Evolutionary conservation across 2,797 vertebrate species (phyloP), one percentile per base, ranked within the genome.

Genomic region (Sphaeramia orbicularis): DNA sequence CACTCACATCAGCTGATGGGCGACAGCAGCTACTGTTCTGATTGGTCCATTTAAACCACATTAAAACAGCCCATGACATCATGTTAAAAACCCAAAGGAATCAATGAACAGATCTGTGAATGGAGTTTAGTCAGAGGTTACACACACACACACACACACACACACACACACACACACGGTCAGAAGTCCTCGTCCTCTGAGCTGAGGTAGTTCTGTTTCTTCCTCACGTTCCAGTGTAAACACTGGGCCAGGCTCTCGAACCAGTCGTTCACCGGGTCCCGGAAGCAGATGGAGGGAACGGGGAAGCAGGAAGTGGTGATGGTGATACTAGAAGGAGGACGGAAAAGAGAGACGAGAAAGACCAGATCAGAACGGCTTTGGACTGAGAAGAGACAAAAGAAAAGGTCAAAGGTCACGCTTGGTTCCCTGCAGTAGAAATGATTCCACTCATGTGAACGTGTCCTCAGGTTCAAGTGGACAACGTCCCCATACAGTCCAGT

Each of bases 221-320:
- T 95, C 69, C 94, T 92, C 70, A 95, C 92, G 16, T 95, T 95
- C 94, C 94, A 95, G 91, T 95, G 94, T 10, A 95, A 90, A 88
- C 94, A 95, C 81, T 94, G 85, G 2, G 94, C 92, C 76, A 95
- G 86, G 78, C 94, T 95, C 83, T 95, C 93, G 7, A 95, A 95
- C 94, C 94, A 95, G 87, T 95, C 94, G 7, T 95, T 94, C 55
- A 95, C 94, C 13, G 94, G 93, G 76, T 95, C 94, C 40, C 93
- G 93, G 81, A 94, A 94, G 61, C 94, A 95, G 81, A 95, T 95
- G n/a, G 93, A 95, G 1, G 94, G 94, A 70, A 95, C 92, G 0
- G 94, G 94, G 70, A 93, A 95, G 88, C 94, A 95, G 76, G 94
- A 95, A 38, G 94, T 95, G 0, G 94, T 95, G 86, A 95, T 94